phyloP scores from a whole-genome alignment of 1,140 invertebrate genomes.

The Diorhabda carinulata region DNA sequence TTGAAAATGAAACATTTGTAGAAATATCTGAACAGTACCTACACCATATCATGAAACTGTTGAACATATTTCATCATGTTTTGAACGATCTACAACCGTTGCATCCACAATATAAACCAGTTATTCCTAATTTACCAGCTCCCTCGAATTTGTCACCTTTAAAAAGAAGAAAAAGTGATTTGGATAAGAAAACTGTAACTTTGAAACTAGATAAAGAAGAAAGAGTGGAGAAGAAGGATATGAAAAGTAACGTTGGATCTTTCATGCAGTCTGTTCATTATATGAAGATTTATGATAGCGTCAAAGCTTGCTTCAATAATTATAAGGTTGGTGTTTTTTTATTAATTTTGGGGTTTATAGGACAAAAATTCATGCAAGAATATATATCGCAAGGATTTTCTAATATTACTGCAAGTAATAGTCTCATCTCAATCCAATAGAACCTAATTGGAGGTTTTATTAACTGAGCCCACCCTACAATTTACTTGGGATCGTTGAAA shows the following conservation, averaged over 20 bases:
- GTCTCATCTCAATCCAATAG: no score
- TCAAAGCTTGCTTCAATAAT: conserved; percentile 73
- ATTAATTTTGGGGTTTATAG: background rate
- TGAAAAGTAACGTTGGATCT: conserved; percentile 52
- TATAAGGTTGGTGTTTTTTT: conserved; percentile 59
- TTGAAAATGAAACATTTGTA: conserved; percentile 51
- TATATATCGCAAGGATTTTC: no score
- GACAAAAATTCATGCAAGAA: no score
- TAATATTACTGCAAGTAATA: no score
- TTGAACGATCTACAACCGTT: conserved; percentile 68
- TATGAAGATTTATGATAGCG: conserved; percentile 69
- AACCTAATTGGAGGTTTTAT: no score
- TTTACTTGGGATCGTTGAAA: no score
- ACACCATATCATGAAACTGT: conserved; percentile 62
- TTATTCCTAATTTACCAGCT: conserved; percentile 50
- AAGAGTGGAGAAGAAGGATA: conserved; percentile 46
- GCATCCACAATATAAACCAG: conserved; percentile 55
- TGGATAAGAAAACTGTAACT: conserved; percentile 34
- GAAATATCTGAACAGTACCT: conserved; percentile 59
- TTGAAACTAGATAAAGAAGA: conserved; percentile 37
- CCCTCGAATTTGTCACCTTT: conserved; percentile 51
- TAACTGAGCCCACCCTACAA: no score
- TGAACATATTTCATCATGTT: conserved; percentile 73
- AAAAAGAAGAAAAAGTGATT: conserved; percentile 49
- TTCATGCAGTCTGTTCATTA: conserved; percentile 71